phyloP scores from a whole-genome alignment of 1,140 invertebrate species.

The Drosophila nannoptera region DNA sequence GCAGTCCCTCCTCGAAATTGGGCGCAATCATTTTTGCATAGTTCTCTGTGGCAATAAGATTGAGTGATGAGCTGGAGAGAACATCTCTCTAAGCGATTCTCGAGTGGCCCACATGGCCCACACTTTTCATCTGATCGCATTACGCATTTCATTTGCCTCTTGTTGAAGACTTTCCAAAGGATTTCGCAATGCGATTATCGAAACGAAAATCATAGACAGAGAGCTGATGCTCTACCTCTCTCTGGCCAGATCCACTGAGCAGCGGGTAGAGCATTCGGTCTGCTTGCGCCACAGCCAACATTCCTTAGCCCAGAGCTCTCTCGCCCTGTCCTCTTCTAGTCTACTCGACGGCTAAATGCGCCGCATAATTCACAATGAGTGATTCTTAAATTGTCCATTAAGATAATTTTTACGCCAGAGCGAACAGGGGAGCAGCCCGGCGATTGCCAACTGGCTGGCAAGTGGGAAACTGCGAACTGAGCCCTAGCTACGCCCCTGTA shows the following conservation, averaged over 20 bases:
- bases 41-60: conserved; percentile 58
- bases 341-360: conserved; percentile 72
- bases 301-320: conserved; percentile 24
- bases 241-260: background rate
- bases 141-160: conserved; percentile 49
- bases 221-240: background rate
- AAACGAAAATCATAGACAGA: background rate
- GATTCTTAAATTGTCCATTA: conserved; percentile 78
- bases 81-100: conserved; percentile 4
- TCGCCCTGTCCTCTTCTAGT: conserved; percentile 15
- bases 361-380: conserved; percentile 77
- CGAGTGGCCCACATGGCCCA: conserved; percentile 57
- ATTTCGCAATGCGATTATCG: conserved; percentile 49
- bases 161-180: conserved; percentile 55
- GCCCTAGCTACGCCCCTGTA: background rate
- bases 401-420: conserved; percentile 75
- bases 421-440: conserved; percentile 33
- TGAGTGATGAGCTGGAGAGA: conserved; percentile 60
- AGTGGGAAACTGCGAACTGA: background rate
- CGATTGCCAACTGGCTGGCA: background rate
- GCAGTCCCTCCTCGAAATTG: conserved; percentile 1
- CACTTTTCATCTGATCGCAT: conserved; percentile 15
- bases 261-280: background rate
- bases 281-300: conserved; percentile 54
- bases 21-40: conserved; percentile 58